phyloP scores from a whole-genome alignment of 53 echinoderm and acorn worm species.

The Luidia sarsii region DNA sequence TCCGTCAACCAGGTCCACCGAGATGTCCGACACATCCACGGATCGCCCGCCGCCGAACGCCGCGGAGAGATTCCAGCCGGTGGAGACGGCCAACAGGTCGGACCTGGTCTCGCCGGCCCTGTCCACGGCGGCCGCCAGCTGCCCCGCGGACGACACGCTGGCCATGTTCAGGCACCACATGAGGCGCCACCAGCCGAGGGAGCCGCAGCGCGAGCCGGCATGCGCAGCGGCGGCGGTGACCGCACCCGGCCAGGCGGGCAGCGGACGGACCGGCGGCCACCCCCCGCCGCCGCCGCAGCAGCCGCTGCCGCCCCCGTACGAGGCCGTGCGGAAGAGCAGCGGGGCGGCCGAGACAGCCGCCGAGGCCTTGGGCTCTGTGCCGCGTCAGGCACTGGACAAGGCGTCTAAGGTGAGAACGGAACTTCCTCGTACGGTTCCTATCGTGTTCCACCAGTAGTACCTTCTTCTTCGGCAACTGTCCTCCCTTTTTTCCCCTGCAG shows the following conservation, averaged over 20 bases:
- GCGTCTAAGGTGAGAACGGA: not conserved
- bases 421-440: no score
- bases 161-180: slow-evolving; percentile 26
- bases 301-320: not conserved
- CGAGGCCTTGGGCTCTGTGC: slow-evolving; percentile 14
- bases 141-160: not conserved
- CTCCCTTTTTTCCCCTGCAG: no score
- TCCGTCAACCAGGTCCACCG: no score
- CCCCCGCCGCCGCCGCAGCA: not conserved
- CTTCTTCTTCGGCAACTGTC: no score
- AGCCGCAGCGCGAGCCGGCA: slow-evolving; percentile 2
- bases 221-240: not conserved
- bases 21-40: no score
- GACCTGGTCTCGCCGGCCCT: no score
- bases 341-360: slow-evolving; percentile 6
- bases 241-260: not conserved
- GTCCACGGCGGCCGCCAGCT: no score
- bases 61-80: no score
- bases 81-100: no score
- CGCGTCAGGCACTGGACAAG: not conserved
- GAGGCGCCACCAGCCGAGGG: slow-evolving; percentile 3
- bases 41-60: no score
- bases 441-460: no score
- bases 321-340: slow-evolving; percentile 10
- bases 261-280: no score